phyloP scores from a whole-genome alignment of 2,113 vertebrate genomes.

The Hippocampus mohnikei region DNA sequence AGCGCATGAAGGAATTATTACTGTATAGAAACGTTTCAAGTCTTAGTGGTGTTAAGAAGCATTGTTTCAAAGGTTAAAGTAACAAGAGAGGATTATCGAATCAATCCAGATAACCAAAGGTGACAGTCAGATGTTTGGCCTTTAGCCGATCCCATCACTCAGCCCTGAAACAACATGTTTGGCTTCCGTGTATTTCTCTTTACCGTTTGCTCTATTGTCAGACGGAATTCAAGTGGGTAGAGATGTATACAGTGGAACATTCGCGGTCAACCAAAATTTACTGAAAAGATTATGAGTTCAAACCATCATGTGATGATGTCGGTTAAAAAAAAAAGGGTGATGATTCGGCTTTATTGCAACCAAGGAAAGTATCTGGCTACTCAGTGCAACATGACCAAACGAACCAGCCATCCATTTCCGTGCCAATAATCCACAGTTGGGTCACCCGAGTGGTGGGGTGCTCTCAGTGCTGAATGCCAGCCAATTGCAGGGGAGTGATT shows the following conservation, averaged over 20 bases:
- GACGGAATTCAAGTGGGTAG: constrained; percentile 14
- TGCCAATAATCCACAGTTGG: too few relatives aligned
- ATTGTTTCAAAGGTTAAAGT: constrained; percentile 12
- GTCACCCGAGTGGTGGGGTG: too few relatives aligned
- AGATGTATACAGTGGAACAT: not conserved
- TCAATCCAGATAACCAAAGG: constrained; percentile 15
- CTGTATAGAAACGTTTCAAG: not conserved
- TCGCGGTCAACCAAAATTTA: not conserved
- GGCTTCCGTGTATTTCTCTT: constrained; percentile 5
- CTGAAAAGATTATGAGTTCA: not conserved
- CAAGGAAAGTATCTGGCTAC: too few relatives aligned
- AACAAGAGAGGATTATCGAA: not conserved
- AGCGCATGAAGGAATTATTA: not conserved
- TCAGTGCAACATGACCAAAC: too few relatives aligned
- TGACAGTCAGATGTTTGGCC: constrained; percentile 39
- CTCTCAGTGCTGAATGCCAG: too few relatives aligned
- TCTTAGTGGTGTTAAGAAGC: not conserved
- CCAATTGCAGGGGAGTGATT: too few relatives aligned
- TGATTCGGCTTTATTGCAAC: too few relatives aligned
- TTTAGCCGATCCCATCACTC: constrained; percentile 32
- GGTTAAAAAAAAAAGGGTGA: too few relatives aligned
- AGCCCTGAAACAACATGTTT: not conserved
- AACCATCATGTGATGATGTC: not conserved
- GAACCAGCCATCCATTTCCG: too few relatives aligned
- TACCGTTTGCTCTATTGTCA: constrained; percentile 2